These are phyloP conservation scores for Aphodius granarius DNA, from an alignment of 2,888 invertebrate species.

Conservation along the genomic window DNA sequence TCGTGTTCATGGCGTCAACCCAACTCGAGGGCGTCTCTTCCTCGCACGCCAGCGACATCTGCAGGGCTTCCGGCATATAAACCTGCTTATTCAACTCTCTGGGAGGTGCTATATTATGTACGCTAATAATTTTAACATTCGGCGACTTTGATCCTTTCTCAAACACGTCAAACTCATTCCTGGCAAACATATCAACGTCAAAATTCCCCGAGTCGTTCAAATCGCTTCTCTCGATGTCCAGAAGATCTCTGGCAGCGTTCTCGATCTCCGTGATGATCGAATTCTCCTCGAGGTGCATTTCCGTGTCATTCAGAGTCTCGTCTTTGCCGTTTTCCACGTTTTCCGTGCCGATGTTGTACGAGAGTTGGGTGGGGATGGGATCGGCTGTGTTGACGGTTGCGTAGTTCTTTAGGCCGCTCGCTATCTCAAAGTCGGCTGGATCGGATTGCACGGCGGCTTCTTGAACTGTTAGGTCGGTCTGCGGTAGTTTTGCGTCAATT, in stretches of 20 bases:
- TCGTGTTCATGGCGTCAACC: constrained; percentile 72
- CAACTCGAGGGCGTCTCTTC: constrained; percentile 75
- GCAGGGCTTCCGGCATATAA: constrained; percentile 63
- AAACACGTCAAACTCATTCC: background rate
- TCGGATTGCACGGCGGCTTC: constrained; percentile 47
- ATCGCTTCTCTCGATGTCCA: constrained; percentile 41
- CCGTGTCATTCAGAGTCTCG: constrained; percentile 47
- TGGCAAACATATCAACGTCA: constrained; percentile 37
- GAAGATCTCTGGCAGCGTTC: constrained; percentile 49
- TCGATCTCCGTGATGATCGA: constrained; percentile 53
- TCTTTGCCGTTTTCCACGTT: constrained; percentile 50
- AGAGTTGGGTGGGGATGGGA: constrained; percentile 49
- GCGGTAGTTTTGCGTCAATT: constrained; percentile 9
- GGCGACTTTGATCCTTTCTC: constrained; percentile 27
- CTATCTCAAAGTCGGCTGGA: constrained; percentile 47
- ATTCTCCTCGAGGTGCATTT: constrained; percentile 49
- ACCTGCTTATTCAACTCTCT: constrained; percentile 43
- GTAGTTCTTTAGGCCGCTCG: constrained; percentile 51
- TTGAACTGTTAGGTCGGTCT: constrained; percentile 19
- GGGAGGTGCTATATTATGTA: constrained; percentile 34
- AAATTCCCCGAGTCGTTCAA: constrained; percentile 36
- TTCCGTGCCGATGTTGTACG: constrained; percentile 52
- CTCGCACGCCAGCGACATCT: constrained; percentile 73
- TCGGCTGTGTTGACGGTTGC: constrained; percentile 53
- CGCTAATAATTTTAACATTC: constrained; percentile 41